Evolutionary conservation across 2,888 invertebrate species (phyloP).

Genomic region (Lepidocyrtinus sp.): DNA sequence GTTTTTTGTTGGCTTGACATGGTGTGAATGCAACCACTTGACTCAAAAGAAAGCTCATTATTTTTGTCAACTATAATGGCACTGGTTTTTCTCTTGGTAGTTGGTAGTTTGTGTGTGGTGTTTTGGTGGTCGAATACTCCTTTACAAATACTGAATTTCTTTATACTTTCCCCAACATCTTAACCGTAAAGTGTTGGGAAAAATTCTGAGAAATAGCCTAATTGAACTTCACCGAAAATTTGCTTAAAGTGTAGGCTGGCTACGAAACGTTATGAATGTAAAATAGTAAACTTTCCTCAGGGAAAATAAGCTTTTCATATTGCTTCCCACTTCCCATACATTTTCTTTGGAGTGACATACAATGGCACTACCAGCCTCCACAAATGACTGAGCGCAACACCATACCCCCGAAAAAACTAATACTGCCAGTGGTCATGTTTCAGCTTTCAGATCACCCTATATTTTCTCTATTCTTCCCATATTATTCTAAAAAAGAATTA

Average conservation of each 20-base stretch:
- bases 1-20: slow-evolving; percentile 57
- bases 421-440: slow-evolving; percentile 15
- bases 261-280: background rate
- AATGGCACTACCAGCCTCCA: slow-evolving; percentile 41
- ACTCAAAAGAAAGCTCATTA: slow-evolving; percentile 61
- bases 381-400: slow-evolving; percentile 34
- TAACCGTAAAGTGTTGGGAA: slow-evolving; percentile 48
- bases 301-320: background rate
- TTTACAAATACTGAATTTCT: background rate
- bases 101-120: background rate
- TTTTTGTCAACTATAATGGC: slow-evolving; percentile 53
- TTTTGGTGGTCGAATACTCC: slow-evolving; percentile 11
- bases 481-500: background rate
- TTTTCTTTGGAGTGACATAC: background rate
- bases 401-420: background rate
- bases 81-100: background rate
- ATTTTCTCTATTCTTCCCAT: background rate
- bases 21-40: slow-evolving; percentile 60
- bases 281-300: slow-evolving; percentile 2
- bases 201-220: slow-evolving; percentile 41
- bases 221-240: slow-evolving; percentile 37
- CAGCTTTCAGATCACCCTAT: slow-evolving; percentile 2
- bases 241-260: slow-evolving; percentile 28
- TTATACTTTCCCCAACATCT: no score
- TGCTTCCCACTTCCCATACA: background rate